Conservation (phyloP, 2,888 invertebrate genomes). For the Candidula unifasciata region DNA sequence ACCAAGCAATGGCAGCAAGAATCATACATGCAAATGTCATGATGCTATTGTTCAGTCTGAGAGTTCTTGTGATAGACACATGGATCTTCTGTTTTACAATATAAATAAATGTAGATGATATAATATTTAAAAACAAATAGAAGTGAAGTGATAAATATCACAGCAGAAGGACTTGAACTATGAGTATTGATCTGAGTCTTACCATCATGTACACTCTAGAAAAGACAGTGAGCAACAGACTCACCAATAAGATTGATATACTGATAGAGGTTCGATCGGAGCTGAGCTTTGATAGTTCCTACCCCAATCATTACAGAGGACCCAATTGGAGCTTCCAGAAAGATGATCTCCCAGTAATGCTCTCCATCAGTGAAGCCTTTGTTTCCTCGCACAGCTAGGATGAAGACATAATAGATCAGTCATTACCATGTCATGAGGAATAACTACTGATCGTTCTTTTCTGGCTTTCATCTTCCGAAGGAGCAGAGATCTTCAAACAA, state of each 20-base stretch:
- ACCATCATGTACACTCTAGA: no score
- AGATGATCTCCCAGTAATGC: conserved; percentile 72
- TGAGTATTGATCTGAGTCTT: no score
- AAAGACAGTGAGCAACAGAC: conserved; percentile 7
- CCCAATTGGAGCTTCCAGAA: conserved; percentile 69
- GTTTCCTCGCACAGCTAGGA: conserved; percentile 63
- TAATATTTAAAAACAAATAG: no score
- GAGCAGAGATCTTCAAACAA: no score
- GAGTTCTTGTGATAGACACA: no score
- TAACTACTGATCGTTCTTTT: not conserved
- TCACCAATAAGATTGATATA: conserved; percentile 70
- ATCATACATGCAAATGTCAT: no score
- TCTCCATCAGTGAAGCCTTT: conserved; percentile 67
- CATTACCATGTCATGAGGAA: not conserved
- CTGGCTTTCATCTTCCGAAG: not conserved
- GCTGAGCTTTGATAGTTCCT: conserved; percentile 64
- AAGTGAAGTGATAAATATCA: no score
- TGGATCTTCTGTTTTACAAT: no score
- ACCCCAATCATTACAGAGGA: conserved; percentile 74
- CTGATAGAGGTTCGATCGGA: conserved; percentile 62
- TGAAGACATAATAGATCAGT: not conserved
- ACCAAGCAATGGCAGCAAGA: no score
- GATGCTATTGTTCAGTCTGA: no score
- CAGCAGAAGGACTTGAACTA: no score
- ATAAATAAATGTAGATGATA: no score